Evolutionary conservation across 2,888 invertebrate species (phyloP).

Genomic region (Cryptophagus acutangulus): DNA sequence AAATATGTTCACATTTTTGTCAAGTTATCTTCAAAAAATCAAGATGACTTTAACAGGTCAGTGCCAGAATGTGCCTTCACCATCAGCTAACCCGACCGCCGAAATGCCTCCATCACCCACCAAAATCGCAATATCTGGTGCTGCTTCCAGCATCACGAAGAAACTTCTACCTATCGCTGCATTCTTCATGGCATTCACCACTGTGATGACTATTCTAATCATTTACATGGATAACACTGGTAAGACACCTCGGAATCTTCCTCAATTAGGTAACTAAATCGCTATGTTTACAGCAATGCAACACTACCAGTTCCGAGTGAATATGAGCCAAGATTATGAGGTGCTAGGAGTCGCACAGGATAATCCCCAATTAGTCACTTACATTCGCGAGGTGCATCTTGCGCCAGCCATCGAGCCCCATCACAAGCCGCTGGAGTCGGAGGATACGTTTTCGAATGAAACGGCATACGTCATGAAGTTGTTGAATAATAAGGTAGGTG

Average conservation of each 20-base stretch:
- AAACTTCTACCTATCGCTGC: conserved; percentile 57
- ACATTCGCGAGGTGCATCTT: conserved; percentile 69
- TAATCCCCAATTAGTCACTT: conserved; percentile 67
- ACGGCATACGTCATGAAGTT: conserved; percentile 48
- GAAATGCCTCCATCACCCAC: conserved; percentile 32
- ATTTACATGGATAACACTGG: conserved; percentile 79
- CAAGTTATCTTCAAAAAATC: neutral
- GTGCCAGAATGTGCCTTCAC: conserved; percentile 19
- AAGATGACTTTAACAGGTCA: conserved; percentile 6
- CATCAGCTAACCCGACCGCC: conserved; percentile 16
- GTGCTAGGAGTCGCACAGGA: conserved; percentile 69
- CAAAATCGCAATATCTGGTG: conserved; percentile 27
- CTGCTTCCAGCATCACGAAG: conserved; percentile 14
- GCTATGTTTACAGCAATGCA: conserved; percentile 54
- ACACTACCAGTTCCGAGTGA: conserved; percentile 72
- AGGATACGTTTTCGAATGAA: conserved; percentile 47
- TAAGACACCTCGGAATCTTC: no score
- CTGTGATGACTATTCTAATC: conserved; percentile 71
- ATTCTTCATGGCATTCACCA: conserved; percentile 73
- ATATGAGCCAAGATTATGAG: conserved; percentile 76
- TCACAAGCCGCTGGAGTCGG: conserved; percentile 44
- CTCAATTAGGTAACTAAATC: conserved; percentile 3
- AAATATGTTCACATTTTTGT: neutral
- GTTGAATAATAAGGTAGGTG: conserved; percentile 48
- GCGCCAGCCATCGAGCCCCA: conserved; percentile 46